Base-by-base conservation (phyloP, 2,113 vertebrate genomes). In the Typhlomys cinereus region DNA sequence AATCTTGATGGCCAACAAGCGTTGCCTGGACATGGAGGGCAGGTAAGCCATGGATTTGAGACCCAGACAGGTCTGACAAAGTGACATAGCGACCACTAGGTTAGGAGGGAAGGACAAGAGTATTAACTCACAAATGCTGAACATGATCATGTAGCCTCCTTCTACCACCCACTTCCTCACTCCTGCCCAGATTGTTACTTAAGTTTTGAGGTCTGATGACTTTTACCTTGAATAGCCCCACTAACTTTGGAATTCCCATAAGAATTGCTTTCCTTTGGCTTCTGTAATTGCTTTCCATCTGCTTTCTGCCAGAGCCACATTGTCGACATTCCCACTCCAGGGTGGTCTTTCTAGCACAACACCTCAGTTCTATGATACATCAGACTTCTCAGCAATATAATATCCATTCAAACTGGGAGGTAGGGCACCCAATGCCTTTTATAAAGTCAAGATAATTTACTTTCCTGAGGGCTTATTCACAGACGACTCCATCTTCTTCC, bases 11-110 rank as follows among this genome's bases (percentile, higher is more conserved):
- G 99, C 99, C 81, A 99, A 99, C 95, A 98, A 99, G 34, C 98
- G 99, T 78, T 99, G 99, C 93, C 98, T 99, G 4, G 99, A 99
- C 96, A 99, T 99, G 99, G 99, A 99, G 95, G 99, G 99, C 98
- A 99, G 99, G 99, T 99, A 96, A 97, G 61, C 71, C 23, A 9
- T n/a, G 6, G 10, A 34, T 90, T 88, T 92, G 31, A n/a, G 10
- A 89, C 69, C 36, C 66, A n/a, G 76, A 70, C 85, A 86, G 10
- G 36, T 79, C 61, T 89, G 85, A 59, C 15, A 89, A 86, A 27
- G 79, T 85, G 36, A 3, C 90, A 8, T 52, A n/a, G 27, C 88
- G 48, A 75, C 64, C n/a, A 95, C 69, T 88, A 89, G 27, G 25
- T 88, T 73, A 81, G 34, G 75, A 80, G 59, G 25, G 36, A 89